Evolutionary conservation across 2,797 vertebrate species (phyloP).

Genomic region (Sparidentex hasta): DNA sequence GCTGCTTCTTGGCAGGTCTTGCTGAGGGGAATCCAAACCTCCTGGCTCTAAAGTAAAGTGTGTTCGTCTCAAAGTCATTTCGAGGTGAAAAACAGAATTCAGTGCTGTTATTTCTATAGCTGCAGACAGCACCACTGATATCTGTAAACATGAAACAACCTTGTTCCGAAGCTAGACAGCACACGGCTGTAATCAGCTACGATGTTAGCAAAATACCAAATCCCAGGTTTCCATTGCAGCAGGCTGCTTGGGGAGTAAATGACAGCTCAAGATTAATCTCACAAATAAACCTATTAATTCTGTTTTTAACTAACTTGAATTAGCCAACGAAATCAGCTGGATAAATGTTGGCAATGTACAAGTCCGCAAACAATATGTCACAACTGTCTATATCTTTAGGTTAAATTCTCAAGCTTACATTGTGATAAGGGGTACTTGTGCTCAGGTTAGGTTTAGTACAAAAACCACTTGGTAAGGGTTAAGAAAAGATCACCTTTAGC

Average conservation of each 20-base stretch:
- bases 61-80: conserved; percentile 72
- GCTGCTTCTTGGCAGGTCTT: conserved; percentile 68
- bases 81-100: conserved; percentile 60
- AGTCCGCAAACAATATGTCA: no score
- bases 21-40: conserved; percentile 69
- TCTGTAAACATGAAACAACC: conserved; percentile 51
- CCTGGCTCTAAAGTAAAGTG: conserved; percentile 59
- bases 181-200: conserved; percentile 18
- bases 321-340: neutral
- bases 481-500: no score
- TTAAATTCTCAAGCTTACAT: no score
- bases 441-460: no score
- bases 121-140: conserved; percentile 39
- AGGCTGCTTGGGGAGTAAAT: conserved; percentile 10
- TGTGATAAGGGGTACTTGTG: no score
- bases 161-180: conserved; percentile 10
- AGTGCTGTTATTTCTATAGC: conserved; percentile 50
- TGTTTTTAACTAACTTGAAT: neutral
- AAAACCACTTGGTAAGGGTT: no score
- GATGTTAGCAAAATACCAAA: conserved; percentile 19
- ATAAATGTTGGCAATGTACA: no score
- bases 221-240: neutral
- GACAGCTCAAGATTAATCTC: neutral
- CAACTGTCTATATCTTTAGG: no score
- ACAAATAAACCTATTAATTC: neutral